These are phyloP conservation scores for Atractosteus spatula DNA, from an alignment of 2,113 vertebrate genomes.

Conservation along the genomic window DNA sequence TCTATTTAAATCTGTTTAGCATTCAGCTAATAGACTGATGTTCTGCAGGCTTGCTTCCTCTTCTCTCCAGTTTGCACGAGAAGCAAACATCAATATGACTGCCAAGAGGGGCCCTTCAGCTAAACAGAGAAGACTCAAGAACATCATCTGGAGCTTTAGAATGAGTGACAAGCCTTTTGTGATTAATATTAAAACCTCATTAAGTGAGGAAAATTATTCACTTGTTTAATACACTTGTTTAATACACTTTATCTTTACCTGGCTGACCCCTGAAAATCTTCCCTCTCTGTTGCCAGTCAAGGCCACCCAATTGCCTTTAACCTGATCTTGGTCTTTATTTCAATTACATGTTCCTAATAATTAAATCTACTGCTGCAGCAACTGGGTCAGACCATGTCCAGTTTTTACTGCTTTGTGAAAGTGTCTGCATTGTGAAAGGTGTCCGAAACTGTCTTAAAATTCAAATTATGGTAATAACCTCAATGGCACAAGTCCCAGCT, in stretches of 20 bases:
- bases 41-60: slow-evolving; percentile 4
- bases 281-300: slow-evolving; percentile 4
- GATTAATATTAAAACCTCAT: slow-evolving; percentile 35
- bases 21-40: slow-evolving; percentile 11
- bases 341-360: slow-evolving; percentile 13
- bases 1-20: slow-evolving; percentile 18
- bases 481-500: neutral
- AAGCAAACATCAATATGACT: slow-evolving; percentile 31
- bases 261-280: slow-evolving; percentile 3
- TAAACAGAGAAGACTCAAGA: slow-evolving; percentile 22
- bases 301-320: neutral
- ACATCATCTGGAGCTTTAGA: slow-evolving; percentile 15
- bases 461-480: neutral
- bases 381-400: slow-evolving; percentile 5
- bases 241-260: slow-evolving; percentile 18
- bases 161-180: slow-evolving; percentile 30
- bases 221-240: slow-evolving; percentile 7
- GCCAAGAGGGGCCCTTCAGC: slow-evolving; percentile 33
- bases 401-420: neutral
- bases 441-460: neutral
- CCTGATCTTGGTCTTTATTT: slow-evolving; percentile 15
- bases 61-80: slow-evolving; percentile 9
- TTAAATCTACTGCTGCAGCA: slow-evolving; percentile 1
- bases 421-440: neutral
- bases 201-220: slow-evolving; percentile 22